Conservation (phyloP, 53 echinoderm and acorn worm species). For the Astropecten irregularis region DNA sequence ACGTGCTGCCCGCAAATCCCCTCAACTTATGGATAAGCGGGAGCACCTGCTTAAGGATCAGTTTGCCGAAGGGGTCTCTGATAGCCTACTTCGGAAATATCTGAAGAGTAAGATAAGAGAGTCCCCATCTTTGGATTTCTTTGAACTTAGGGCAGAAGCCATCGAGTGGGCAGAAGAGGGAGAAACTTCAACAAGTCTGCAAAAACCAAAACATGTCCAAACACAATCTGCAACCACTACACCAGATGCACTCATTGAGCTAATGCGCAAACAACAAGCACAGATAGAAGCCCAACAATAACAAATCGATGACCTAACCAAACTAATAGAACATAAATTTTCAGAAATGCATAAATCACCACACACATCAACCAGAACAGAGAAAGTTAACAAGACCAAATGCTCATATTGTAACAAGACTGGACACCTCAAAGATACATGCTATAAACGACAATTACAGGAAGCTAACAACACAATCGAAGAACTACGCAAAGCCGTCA, state of each 20-base stretch:
- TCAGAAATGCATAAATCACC: background rate
- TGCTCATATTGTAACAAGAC: background rate
- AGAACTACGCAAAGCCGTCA: background rate
- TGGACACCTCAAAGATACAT: background rate
- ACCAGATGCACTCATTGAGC: background rate
- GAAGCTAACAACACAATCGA: background rate
- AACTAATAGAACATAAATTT: background rate
- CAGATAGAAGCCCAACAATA: background rate
- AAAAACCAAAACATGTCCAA: background rate
- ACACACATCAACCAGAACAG: background rate
- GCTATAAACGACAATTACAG: background rate
- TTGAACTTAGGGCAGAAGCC: background rate
- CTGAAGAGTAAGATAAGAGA: background rate
- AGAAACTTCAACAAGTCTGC: background rate
- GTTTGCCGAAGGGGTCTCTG: background rate
- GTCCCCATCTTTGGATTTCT: background rate
- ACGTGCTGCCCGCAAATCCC: background rate
- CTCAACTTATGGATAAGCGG: background rate
- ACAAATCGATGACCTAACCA: background rate
- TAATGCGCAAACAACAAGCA: conserved; percentile 17
- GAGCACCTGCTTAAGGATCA: background rate
- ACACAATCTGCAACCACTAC: background rate
- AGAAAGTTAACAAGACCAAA: background rate
- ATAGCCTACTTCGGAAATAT: background rate
- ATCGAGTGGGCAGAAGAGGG: conserved; percentile 1